Evolutionary conservation across 2,113 vertebrate genomes (phyloP), one percentile per base, ranked within the genome.

Genomic region (Thamnophis sirtalis): DNA sequence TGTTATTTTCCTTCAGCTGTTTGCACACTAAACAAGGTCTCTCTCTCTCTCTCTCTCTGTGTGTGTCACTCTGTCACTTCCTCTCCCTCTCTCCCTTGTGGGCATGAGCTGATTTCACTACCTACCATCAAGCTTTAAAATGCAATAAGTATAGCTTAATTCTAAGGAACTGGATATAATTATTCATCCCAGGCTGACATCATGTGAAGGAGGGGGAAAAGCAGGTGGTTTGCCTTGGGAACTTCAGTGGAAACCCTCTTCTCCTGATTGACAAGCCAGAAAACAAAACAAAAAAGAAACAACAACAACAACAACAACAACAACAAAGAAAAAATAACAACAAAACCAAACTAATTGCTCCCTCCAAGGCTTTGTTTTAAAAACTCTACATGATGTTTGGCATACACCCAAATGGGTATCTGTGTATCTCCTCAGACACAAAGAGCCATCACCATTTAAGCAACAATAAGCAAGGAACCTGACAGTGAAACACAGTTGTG

Each of bases 1-100:
- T 13, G 88, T 33, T 86, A 22, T 93, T 95, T 95, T 94, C 92
- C 91, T 94, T 94, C 85, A 89, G n/a, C 24, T 91, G 0, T 54
- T 93, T 49, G 33, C 55, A 51, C 43, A 88, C 26, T 89, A 68
- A 63, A 50, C 55, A 55, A 63, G 17, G 19, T 33, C 43, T 17
- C 26, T 49, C 88, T 19, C 56, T 19, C n/a, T n/a, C n/a, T n/a
- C n/a, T n/a, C n/a, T n/a, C n/a, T n/a, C n/a, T 19, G 43, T 4
- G 15, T 63, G 48, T 50, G 58, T 19, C 89, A 22, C 28, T n/a
- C 88, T 50, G 38, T 50, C 58, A 13, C 26, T 48, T 49, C 5
- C 9, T 43, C 90, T 51, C 58, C 17, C 56, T 24, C 5, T 26
- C 28, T 33, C 91, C 28, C 28, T 26, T 24, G 50, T 43, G 43